Conservation (phyloP, 2,113 vertebrate genomes). For the Arvicanthis niloticus region DNA sequence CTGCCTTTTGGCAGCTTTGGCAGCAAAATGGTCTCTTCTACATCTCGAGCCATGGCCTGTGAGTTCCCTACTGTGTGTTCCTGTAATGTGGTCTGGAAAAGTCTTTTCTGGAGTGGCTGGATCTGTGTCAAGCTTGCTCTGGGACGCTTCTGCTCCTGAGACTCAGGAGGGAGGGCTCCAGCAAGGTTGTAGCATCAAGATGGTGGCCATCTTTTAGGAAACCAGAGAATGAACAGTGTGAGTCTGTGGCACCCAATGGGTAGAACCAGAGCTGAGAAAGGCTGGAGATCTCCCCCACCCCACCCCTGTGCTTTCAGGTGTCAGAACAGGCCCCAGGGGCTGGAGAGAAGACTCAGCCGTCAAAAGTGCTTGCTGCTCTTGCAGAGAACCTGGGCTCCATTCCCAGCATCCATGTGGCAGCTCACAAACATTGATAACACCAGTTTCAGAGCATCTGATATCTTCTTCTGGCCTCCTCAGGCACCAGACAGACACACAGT, state of each 20-base stretch:
- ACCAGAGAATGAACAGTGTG: background rate
- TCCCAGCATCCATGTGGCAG: background rate
- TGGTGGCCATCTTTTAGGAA: background rate
- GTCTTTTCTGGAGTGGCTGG: background rate
- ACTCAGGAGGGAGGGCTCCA: background rate
- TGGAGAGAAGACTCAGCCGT: background rate
- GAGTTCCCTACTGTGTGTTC: background rate
- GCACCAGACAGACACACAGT: background rate
- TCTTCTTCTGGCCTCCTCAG: background rate
- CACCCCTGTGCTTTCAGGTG: background rate
- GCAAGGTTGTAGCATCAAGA: no score
- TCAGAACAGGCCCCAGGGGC: background rate
- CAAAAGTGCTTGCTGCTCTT: background rate
- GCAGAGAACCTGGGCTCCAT: background rate
- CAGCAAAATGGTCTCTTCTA: background rate
- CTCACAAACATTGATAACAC: background rate
- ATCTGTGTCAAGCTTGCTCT: no score
- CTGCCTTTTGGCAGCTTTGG: background rate
- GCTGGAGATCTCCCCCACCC: background rate
- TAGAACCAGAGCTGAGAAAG: background rate
- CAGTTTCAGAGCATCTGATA: background rate
- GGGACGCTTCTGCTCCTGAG: rapidly evolving
- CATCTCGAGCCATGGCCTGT: rapidly evolving
- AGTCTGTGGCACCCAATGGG: background rate
- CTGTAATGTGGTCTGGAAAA: background rate